Evolutionary conservation across 1,140 invertebrate species (phyloP), one percentile per base, ranked within the genome.

Genomic region (Orchesella cincta): DNA sequence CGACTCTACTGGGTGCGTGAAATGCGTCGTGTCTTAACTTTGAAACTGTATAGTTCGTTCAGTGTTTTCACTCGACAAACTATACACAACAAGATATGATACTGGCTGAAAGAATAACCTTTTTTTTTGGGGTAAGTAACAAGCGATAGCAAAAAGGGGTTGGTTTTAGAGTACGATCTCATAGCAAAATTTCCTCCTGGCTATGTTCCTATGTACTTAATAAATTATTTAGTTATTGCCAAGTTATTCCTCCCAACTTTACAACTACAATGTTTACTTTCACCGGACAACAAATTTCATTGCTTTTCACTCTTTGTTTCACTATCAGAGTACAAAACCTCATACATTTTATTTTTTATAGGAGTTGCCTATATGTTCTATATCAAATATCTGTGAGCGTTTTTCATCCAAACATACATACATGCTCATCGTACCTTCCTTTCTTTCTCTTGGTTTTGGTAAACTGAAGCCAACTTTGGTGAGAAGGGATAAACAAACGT

Each of bases 171-270:
- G n/a, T n/a, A n/a, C n/a, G n/a, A n/a, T n/a, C n/a, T n/a, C n/a
- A n/a, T n/a, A n/a, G n/a, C 39, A 20, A 8, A 46, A 46, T 28
- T 26, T 62, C 54, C 5, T 62, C 26, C 23, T 46, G 39, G 39
- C 39, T 29, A 23, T 33, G 23, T 31, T 31, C 26, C 14, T 67
- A 23, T 57, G 54, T 57, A 31, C 62, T 35, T 76, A 70, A 73
- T 73, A 73, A 77, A 77, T 77, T 77, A 77, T 77, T 70, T 77
- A 77, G 70, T 73, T 77, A 76, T 76, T 76, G 75, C 75, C 31
- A 67, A 36, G 70, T 76, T 39, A 76, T 76, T 76, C 74, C 67
- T 76, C 28, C 31, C 75, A 57, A n/a, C 14, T 57, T 23, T 26
- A 3, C 23, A 3, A 14, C 52, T 18, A 8, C 39, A 57, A 57